phyloP scores from a whole-genome alignment of 2,888 invertebrate genomes.

The Amphipoea oculea region DNA sequence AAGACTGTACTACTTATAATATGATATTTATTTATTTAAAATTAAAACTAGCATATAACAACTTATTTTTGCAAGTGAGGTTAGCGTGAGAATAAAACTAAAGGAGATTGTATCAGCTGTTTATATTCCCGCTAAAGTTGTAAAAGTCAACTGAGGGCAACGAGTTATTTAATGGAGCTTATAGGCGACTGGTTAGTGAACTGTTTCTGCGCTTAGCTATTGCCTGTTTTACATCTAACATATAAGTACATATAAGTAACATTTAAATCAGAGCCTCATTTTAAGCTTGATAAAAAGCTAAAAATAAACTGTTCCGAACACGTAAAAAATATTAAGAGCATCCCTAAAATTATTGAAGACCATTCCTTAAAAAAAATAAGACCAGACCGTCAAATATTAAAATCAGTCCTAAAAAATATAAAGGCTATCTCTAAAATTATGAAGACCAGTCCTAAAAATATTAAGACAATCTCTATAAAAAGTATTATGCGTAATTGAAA shows the following conservation, averaged over 20 bases:
- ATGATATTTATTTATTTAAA: background rate
- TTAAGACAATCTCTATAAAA: background rate
- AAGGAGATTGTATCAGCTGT: constrained; percentile 60
- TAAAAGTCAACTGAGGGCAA: constrained; percentile 63
- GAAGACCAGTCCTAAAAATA: background rate
- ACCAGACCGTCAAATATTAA: background rate
- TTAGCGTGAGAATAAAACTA: constrained; percentile 53
- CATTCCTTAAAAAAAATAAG: background rate
- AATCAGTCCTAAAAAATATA: background rate
- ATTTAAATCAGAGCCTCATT: background rate
- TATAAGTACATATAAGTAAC: constrained; percentile 5
- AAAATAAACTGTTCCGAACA: background rate
- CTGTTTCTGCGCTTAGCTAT: constrained; percentile 42
- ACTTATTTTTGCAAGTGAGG: constrained; percentile 13
- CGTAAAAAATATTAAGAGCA: background rate
- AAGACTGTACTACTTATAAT: background rate
- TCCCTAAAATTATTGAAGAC: background rate
- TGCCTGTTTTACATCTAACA: constrained; percentile 9
- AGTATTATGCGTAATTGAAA: background rate
- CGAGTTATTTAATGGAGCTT: constrained; percentile 58
- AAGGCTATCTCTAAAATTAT: no score
- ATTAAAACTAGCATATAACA: background rate
- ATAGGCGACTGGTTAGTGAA: constrained; percentile 49
- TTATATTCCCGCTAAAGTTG: constrained; percentile 58
- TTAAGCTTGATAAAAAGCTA: background rate